Evolutionary conservation across 2,888 invertebrate species (phyloP), one percentile per base, ranked within the genome.

Genomic region (Trisateles emortualis): DNA sequence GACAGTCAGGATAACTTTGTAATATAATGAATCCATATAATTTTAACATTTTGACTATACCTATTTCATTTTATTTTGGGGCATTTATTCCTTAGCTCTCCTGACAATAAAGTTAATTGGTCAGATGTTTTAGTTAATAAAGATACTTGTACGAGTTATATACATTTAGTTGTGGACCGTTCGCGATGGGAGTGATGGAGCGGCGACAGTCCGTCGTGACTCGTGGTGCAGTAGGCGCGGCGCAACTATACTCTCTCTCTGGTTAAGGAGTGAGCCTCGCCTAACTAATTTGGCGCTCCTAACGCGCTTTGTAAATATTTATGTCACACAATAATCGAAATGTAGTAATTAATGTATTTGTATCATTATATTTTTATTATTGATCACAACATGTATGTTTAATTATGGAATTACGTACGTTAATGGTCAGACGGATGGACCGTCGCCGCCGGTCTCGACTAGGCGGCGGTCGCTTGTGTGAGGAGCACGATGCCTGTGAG

Each of bases 321-420:
- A 88, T 86, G 91, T 92, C 92, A 90, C 91, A 90, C 90, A 90
- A 89, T 92, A 91, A 90, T 92, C 90, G 87, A 90, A 88, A 88
- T 81, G 88, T 92, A 92, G 91, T 79, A 86, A 86, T 87, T 90
- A 91, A 90, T 87, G 92, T 92, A 92, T 91, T 90, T 91, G 90
- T 92, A 92, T 90, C 88, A 92, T 91, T 92, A 90, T 92, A 92
- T 92, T 92, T 92, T 92, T 92, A 92, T 90, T 90, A 90, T 90
- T 86, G 90, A 90, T 91, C 90, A 90, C 90, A 88, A 88, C 77
- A 78, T 88, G 88, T 91, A 91, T 87, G 87, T 88, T 86, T 88
- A 88, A 87, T 84, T 76, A 81, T 81, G 81, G 74, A 78, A 79
- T 78, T 78, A 81, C 79, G 81, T 81, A 83, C 81, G 83, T 78